A percentile compares a stretch with the other conserved stretches of the same genome.
phyloP scores from a whole-genome alignment of 2,797 vertebrate species.

The Cossypha niveicapilla region DNA sequence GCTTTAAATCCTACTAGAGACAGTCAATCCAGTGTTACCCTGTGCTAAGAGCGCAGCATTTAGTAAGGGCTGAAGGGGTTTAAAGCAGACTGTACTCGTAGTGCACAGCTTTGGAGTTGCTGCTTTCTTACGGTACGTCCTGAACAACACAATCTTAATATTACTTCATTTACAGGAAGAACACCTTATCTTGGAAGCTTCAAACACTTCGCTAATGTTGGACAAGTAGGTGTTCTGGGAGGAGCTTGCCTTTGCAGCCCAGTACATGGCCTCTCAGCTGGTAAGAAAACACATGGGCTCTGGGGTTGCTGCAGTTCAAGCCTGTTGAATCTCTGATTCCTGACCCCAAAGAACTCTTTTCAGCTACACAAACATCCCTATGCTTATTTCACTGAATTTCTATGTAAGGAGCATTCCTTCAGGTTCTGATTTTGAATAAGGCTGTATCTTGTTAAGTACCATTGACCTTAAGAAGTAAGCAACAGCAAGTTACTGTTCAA shows the following conservation, averaged over 20 bases:
- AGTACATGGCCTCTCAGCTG: fast-evolving
- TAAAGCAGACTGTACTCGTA: background rate
- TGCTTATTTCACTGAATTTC: background rate
- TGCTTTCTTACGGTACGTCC: background rate
- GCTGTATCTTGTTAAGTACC: background rate
- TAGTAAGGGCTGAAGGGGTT: background rate
- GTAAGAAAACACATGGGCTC: background rate
- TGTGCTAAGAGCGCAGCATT: background rate
- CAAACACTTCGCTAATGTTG: background rate
- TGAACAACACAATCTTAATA: background rate
- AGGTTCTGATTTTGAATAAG: background rate
- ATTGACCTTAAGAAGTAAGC: background rate
- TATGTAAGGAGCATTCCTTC: background rate
- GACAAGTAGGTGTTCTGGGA: background rate
- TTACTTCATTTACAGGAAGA: background rate
- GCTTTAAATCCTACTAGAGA: background rate
- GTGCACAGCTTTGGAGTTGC: background rate
- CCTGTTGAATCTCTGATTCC: background rate
- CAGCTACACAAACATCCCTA: background rate
- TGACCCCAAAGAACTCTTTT: background rate
- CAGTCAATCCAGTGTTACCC: background rate
- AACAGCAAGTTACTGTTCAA: background rate
- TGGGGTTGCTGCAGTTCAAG: background rate
- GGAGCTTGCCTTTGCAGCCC: background rate
- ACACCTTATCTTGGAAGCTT: background rate